A percentile compares a stretch with the other conserved stretches of the same genome.
phyloP scores from a whole-genome alignment of 1,140 invertebrate species.

The Bemisia tabaci region DNA sequence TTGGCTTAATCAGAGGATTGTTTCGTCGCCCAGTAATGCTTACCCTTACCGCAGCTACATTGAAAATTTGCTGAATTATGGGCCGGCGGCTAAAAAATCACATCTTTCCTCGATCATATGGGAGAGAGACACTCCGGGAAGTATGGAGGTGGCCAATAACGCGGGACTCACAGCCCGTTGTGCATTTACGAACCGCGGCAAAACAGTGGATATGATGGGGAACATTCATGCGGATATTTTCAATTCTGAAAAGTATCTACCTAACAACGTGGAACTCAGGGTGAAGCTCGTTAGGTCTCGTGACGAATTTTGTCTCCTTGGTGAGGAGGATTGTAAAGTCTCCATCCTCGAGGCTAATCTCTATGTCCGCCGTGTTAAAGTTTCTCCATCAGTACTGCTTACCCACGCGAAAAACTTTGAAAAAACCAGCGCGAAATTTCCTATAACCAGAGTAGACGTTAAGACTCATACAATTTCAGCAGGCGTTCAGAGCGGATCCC shows the following conservation, averaged over 20 bases:
- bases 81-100: conserved; percentile 31
- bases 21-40: conserved; percentile 30
- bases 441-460: conserved; percentile 28
- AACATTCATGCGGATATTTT: conserved; percentile 20
- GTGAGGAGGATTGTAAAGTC: conserved; percentile 15
- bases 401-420: conserved; percentile 28
- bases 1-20: conserved; percentile 33
- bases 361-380: conserved; percentile 25
- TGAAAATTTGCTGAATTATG: conserved; percentile 30
- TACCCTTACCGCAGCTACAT: conserved; percentile 34
- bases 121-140: conserved; percentile 19
- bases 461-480: conserved; percentile 28
- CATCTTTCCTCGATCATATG: conserved; percentile 27
- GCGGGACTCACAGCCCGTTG: conserved; percentile 22
- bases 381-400: conserved; percentile 27
- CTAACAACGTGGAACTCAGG: conserved; percentile 30
- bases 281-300: conserved; percentile 26
- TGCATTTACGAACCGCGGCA: background rate
- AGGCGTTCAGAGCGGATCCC: conserved; percentile 25
- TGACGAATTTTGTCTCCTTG: conserved; percentile 29
- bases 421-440: conserved; percentile 29
- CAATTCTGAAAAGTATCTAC: conserved; percentile 30
- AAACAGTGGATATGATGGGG: conserved; percentile 21
- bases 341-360: conserved; percentile 25
- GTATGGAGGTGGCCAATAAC: conserved; percentile 24